Conservation (phyloP, 2,888 invertebrate genomes). For the Andricus quercusramuli region DNA sequence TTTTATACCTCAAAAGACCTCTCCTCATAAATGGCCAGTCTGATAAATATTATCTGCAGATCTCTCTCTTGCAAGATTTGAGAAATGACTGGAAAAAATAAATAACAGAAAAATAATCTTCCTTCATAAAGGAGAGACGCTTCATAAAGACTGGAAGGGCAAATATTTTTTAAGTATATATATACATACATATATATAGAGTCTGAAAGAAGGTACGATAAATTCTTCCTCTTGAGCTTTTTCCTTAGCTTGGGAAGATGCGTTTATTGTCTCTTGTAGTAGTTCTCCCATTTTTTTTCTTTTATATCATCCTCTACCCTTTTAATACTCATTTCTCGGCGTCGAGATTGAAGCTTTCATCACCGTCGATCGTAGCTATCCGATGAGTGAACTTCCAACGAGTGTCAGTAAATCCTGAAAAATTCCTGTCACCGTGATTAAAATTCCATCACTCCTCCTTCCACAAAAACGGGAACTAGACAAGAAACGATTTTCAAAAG, state of each 20-base stretch:
- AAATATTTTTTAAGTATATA: constrained; percentile 2
- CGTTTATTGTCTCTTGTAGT: constrained; percentile 33
- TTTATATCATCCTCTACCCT: constrained; percentile 16
- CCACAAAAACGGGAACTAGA: not conserved
- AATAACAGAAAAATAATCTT: not conserved
- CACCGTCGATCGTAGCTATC: not conserved
- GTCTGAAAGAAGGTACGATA: not conserved
- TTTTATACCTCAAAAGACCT: not conserved
- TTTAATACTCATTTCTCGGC: constrained; percentile 1
- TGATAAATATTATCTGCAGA: not conserved
- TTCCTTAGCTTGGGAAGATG: constrained; percentile 14
- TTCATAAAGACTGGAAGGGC: not conserved
- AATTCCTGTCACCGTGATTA: not conserved
- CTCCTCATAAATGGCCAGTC: not conserved
- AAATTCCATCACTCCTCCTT: not conserved
- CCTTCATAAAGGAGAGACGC: not conserved
- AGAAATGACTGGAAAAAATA: not conserved
- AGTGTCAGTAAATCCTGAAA: not conserved
- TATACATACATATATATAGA: constrained; percentile 11
- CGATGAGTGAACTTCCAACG: not conserved
- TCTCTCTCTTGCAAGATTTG: not conserved
- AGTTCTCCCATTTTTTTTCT: constrained; percentile 12
- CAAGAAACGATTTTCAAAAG: not conserved
- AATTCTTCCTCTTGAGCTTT: constrained; percentile 13
- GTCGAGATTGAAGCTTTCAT: constrained; percentile 24